Evolutionary conservation across 1,140 invertebrate species (phyloP), one percentile per base, ranked within the genome.

Genomic region (Trachelipus rathkii): DNA sequence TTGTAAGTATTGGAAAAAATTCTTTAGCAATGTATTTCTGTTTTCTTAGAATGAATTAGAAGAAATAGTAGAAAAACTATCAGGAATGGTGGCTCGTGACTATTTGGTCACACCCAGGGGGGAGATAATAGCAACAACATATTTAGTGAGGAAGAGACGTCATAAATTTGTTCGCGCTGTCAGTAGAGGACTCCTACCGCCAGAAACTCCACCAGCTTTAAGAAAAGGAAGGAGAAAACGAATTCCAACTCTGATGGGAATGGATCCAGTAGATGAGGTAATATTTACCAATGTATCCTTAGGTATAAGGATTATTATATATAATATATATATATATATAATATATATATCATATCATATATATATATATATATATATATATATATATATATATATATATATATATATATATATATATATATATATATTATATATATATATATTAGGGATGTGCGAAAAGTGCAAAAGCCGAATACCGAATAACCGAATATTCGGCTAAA

Each of bases 91-190:
- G 15, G 89, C 89, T 53, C 83, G 89, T 13, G 88, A 89, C 0
- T 91, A 91, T 82, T 83, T 91, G 21, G 86, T 89, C 45, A 90
- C 89, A 33, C 89, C 89, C 7, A 87, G 89, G 69, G 83, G 86
- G 71, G 86, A 87, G 60, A 91, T 91, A 75, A 87, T 91, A 45
- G 87, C 90, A 82, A 88, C 88, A 71, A 88, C 89, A 9, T 84
- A 87, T 43, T 83, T 88, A 44, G 86, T 89, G 3, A 86, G 89
- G 73, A 85, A 89, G 71, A 90, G 90, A 83, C 83, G 90, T 33
- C 87, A 89, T 71, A 90, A 91, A 83, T 90, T 91, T 80, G 86
- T 90, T 3, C 84, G 86, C 45, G 89, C 90, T 46, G 89, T 91
- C 23, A 86, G 87, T n/a, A 89, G 89, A 84, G 90, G 90, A 4